Base-by-base conservation (phyloP, 2,888 invertebrate genomes). In the Andricus curvator region DNA sequence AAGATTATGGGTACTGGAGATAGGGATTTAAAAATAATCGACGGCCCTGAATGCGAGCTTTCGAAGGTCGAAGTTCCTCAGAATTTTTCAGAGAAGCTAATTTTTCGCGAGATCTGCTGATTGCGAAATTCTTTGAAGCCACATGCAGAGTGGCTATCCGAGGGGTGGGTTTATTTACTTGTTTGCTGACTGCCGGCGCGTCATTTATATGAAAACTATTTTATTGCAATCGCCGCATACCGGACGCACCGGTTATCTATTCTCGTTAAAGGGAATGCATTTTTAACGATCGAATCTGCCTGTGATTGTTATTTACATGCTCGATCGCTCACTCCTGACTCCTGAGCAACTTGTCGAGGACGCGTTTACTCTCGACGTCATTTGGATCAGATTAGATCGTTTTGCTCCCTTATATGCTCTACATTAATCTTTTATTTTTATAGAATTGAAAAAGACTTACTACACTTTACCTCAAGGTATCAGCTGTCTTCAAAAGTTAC, bases 121-220 rank as follows among this genome's bases (percentile, higher is more conserved):
- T 74, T 74, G 74, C 4, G n/a, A 74, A 33, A 74, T 74, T 56
- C 74, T 74, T 56, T 33, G 56, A 56, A 33, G 29, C 25, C 3
- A 41, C 22, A 9, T 2, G 48, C 13, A 48, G 2, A 48, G 48
- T 48, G 48, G 15, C 17, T 13, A 48, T 48, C 48, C 17, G 48
- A 15, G 48, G 48, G 48, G 29, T 33, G 25, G 20, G 51, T 33
- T 70, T 29, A 70, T 74, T 74, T 74, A 74, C 74, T 56, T 56
- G 56, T 56, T 74, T 74, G 20, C n/a, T 74, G 33, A 74, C 56
- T 74, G 33, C 15, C 56, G 33, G 56, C n/a, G 74, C 56, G 74
- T 74, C 74, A 74, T 74, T 74, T 74, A 33, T 56, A 56, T 74
- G 74, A 74, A 74, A 74, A 74, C n/a, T 74, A 74, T 74, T 74